phyloP scores from a whole-genome alignment of 2,888 invertebrate genomes.

The Drosophila aldrichi region DNA sequence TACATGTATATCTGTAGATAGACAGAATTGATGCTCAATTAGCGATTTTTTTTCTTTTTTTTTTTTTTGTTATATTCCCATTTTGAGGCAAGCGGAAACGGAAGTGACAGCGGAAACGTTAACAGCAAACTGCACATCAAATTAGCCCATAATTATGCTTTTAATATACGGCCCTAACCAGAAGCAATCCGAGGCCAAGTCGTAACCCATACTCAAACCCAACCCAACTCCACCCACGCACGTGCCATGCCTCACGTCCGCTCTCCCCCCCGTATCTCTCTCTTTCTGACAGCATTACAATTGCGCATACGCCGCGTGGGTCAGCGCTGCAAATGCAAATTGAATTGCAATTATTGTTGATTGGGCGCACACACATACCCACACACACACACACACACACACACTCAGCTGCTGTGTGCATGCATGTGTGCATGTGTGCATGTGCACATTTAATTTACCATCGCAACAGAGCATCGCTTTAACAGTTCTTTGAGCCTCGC shows the following conservation, averaged over 20 bases:
- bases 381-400: background rate
- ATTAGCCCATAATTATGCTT: slow-evolving; percentile 69
- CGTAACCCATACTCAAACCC: background rate
- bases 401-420: background rate
- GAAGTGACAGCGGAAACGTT: slow-evolving; percentile 45
- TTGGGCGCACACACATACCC: slow-evolving; percentile 25
- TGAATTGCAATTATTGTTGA: slow-evolving; percentile 62
- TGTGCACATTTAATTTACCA: slow-evolving; percentile 32
- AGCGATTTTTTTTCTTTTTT: slow-evolving; percentile 1
- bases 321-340: slow-evolving; percentile 52
- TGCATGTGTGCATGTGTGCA: slow-evolving; percentile 17
- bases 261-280: background rate
- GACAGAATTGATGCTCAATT: slow-evolving; percentile 7
- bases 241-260: background rate
- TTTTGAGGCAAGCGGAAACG: slow-evolving; percentile 36
- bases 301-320: slow-evolving; percentile 52
- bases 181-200: background rate
- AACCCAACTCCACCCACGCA: background rate
- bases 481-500: slow-evolving; percentile 33
- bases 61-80: background rate
- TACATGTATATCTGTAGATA: background rate
- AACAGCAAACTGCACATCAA: slow-evolving; percentile 60
- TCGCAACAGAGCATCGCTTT: slow-evolving; percentile 27
- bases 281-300: background rate
- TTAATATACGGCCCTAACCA: slow-evolving; percentile 12